Evolutionary conservation across 1,140 invertebrate species (phyloP).

Genomic region (Ceratosolen fusciceps): DNA sequence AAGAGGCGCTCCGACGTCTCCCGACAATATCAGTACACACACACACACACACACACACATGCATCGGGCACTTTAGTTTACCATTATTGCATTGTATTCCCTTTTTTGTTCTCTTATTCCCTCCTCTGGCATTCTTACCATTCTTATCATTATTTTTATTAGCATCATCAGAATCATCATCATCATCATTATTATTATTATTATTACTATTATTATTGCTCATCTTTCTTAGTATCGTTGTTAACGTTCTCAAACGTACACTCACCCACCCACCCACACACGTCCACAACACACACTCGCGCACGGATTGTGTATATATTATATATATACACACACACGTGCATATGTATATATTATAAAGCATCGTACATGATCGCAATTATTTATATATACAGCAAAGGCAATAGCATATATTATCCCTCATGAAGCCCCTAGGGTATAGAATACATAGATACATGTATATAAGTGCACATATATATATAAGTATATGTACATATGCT

Average conservation of each 20-base stretch:
- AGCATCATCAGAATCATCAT: too few relatives aligned
- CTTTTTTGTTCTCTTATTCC: constrained; percentile 42
- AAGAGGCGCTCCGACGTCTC: constrained; percentile 40
- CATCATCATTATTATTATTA: too few relatives aligned
- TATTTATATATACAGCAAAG: constrained; percentile 40
- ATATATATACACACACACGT: neutral
- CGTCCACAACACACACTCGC: neutral
- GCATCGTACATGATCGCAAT: constrained; percentile 38
- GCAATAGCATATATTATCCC: constrained; percentile 25
- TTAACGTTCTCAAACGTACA: neutral
- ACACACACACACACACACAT: too few relatives aligned
- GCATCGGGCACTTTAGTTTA: constrained; percentile 29
- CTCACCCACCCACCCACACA: neutral
- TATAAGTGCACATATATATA: neutral
- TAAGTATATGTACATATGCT: neutral
- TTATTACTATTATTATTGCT: too few relatives aligned
- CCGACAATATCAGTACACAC: constrained; percentile 29
- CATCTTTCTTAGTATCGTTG: too few relatives aligned
- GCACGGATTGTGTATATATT: neutral
- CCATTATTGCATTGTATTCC: constrained; percentile 31
- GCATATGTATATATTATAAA: constrained; percentile 23
- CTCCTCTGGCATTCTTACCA: constrained; percentile 35
- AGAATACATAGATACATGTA: constrained; percentile 6
- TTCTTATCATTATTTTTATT: constrained; percentile 19
- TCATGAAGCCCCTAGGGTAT: constrained; percentile 28